Evolutionary conservation across 2,797 vertebrate genomes (phyloP).

Genomic region (Tokudaia muenninki): DNA sequence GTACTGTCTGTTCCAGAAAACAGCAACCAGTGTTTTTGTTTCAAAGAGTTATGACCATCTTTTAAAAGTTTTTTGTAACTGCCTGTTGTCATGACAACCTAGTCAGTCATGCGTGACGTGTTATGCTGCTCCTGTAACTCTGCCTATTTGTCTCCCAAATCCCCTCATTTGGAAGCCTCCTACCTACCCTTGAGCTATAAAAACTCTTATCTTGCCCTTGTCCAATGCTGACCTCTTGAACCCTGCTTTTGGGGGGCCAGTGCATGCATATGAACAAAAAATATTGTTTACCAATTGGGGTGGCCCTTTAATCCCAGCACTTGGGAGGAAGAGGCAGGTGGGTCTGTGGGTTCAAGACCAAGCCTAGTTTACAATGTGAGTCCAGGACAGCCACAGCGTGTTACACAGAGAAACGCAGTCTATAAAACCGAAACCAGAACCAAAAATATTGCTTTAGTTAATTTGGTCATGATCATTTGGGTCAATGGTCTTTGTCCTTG

Average conservation of each 20-base stretch:
- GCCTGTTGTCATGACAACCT: not conserved
- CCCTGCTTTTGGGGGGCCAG: not conserved
- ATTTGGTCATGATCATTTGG: not conserved
- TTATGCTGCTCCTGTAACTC: not conserved
- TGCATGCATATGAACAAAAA: not conserved
- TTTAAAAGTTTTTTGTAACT: not conserved
- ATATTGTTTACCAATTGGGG: not conserved
- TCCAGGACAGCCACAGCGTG: no score
- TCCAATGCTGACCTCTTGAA: not conserved
- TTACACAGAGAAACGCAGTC: no score
- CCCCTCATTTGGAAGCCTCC: not conserved
- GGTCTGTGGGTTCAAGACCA: no score
- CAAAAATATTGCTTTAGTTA: not conserved
- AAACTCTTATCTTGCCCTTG: not conserved
- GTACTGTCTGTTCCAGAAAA: not conserved
- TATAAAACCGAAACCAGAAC: not conserved
- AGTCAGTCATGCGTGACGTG: no score
- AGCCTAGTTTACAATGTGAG: no score
- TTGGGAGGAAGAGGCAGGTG: no score
- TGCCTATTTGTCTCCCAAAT: not conserved
- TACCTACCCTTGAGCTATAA: not conserved
- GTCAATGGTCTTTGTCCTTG: not conserved
- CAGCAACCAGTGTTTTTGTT: not conserved
- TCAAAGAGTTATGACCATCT: not conserved
- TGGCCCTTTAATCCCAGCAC: no score